phyloP scores from a whole-genome alignment of 53 echinoderm and acorn worm species.

The Apostichopus leukothele region DNA sequence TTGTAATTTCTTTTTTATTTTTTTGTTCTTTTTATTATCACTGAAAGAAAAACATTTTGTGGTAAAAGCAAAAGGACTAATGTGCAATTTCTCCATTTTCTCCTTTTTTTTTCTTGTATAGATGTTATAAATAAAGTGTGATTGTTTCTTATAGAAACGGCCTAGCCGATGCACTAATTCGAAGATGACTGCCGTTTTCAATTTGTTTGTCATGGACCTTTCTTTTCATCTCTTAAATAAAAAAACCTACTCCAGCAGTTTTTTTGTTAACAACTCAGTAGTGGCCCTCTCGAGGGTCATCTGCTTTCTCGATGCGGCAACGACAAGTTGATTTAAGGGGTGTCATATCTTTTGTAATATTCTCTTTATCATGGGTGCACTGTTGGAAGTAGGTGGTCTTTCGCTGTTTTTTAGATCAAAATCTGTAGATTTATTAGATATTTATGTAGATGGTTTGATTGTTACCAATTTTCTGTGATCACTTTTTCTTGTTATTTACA shows the following conservation, averaged over 20 bases:
- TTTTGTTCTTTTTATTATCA: slow-evolving; percentile 20
- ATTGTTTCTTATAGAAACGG: slow-evolving; percentile 43
- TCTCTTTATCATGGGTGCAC: background rate
- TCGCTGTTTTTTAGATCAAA: background rate
- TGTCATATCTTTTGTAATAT: too few relatives aligned
- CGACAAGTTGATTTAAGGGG: too few relatives aligned
- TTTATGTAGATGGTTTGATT: slow-evolving; percentile 2
- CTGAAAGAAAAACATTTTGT: background rate
- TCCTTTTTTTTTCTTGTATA: slow-evolving; percentile 22
- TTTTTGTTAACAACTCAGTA: too few relatives aligned
- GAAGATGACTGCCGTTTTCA: slow-evolving; percentile 14
- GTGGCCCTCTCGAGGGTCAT: too few relatives aligned
- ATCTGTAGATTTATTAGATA: background rate
- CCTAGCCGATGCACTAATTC: slow-evolving; percentile 22
- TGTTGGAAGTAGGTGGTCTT: slow-evolving; percentile 3
- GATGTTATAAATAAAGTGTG: slow-evolving; percentile 18
- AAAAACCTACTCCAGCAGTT: too few relatives aligned
- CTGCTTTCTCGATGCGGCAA: too few relatives aligned
- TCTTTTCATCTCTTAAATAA: background rate
- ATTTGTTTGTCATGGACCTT: background rate
- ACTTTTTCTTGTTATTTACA: background rate
- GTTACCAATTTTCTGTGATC: background rate
- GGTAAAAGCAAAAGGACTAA: slow-evolving; percentile 25
- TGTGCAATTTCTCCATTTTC: slow-evolving; percentile 45
- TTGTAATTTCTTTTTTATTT: slow-evolving; percentile 18